Base-by-base conservation (phyloP, 2,797 vertebrate genomes). In the Carcharodon carcharias region DNA sequence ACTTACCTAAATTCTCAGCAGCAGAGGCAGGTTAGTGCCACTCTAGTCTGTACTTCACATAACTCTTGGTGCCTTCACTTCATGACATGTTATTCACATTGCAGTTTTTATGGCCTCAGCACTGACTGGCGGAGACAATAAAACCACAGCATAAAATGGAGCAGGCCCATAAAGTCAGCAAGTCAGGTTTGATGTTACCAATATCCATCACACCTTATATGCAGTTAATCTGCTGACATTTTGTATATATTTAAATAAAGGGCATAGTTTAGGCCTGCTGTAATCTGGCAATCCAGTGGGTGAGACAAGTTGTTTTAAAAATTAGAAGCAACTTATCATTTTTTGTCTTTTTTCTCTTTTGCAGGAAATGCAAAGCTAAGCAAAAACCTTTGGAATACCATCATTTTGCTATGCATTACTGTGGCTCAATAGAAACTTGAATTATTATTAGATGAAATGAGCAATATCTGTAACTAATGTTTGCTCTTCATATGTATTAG, bases 351-450 rank as follows among this genome's bases (percentile, higher is more conserved):
- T 95, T 69, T 71, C 67, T 95, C 45, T 54, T 31, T 71, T 69
- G 93, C 94, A 95, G 94, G 65, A 95, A 95, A 95, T 54, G 45
- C 45, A 69, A 50, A 95, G 26, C 45, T 69, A 28, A 73, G 11
- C 50, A 18, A 54, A 95, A 18, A 50, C 45, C 40, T 56, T 67
- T 94, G 93, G 45, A 95, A 67, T 26, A 31, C 23, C 11, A 5
- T 31, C 50, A 50, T 71, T 95, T 71, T 71, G 65, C n/a, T 50
- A 28, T 45, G 63, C 11, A 69, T n/a, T 4, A 95, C 11, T 26
- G 45, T 95, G 65, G 67, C 93, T 69, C 65, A 54, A 45, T 14
- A 14, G 28, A 54, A 54, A 31, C 92, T 31, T 54, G 40, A 71
- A 56, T 71, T 45, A 69, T 26, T 69, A 69, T 35, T 45, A 16